phyloP scores from a whole-genome alignment of 2,113 vertebrate genomes.

The Scartelaos histophorus region DNA sequence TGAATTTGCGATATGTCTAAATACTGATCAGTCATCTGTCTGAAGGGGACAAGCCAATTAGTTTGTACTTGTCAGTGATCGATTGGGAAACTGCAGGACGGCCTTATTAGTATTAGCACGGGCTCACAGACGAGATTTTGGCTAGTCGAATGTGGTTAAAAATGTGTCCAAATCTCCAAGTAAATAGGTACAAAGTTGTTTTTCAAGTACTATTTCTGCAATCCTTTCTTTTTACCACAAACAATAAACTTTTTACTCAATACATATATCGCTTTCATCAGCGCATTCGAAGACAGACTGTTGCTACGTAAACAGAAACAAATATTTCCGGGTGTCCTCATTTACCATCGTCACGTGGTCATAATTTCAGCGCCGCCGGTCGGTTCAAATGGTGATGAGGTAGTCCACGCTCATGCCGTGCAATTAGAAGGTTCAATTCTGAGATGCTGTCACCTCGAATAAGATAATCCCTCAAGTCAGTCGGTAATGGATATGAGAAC shows the following conservation, averaged over 20 bases:
- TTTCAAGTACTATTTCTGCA: background rate
- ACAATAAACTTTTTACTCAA: background rate
- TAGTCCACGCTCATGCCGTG: background rate
- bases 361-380: background rate
- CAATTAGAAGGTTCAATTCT: background rate
- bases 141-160: conserved; percentile 58
- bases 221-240: background rate
- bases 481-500: too few species aligned
- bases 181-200: background rate
- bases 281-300: background rate
- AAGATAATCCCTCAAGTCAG: too few species aligned
- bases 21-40: conserved; percentile 37
- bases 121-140: conserved; percentile 32
- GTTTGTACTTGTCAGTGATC: conserved; percentile 43
- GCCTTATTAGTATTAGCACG: conserved; percentile 55
- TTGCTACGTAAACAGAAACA: background rate
- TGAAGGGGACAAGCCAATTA: conserved; percentile 54
- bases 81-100: conserved; percentile 55
- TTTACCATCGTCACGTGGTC: background rate
- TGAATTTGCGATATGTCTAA: conserved; percentile 16
- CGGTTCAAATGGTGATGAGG: background rate
- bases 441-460: background rate
- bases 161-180: conserved; percentile 29
- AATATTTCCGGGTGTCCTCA: background rate
- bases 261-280: background rate